Percentiles rank a stretch among this genome's conserved stretches.
phyloP scores from a whole-genome alignment of 2,888 invertebrate genomes.

The Volucella bombylans region DNA sequence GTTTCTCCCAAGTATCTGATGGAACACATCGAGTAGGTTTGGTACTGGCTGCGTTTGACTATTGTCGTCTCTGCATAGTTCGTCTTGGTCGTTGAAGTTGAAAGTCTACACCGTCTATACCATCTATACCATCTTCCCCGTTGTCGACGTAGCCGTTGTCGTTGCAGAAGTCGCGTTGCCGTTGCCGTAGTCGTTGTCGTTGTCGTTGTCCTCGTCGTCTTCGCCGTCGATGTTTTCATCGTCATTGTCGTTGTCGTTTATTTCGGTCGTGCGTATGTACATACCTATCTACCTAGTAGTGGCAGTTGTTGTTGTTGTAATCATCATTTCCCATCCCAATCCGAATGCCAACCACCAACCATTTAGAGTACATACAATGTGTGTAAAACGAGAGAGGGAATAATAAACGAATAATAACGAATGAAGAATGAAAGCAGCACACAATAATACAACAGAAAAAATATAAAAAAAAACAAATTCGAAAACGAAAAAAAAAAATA shows the following conservation, averaged over 20 bases:
- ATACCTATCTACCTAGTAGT: conserved; percentile 24
- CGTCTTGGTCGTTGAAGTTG: conserved; percentile 66
- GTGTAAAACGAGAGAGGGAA: conserved; percentile 72
- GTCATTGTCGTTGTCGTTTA: conserved; percentile 32
- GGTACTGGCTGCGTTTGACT: conserved; percentile 49
- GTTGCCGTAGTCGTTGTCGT: conserved; percentile 65
- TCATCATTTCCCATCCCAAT: conserved; percentile 49
- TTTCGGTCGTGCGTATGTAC: conserved; percentile 30
- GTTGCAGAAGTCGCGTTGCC: conserved; percentile 28
- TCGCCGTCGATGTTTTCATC: background rate
- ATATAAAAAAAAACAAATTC: conserved; percentile 16
- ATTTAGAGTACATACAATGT: conserved; percentile 49
- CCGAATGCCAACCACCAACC: conserved; percentile 50
- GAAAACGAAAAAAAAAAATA: conserved; percentile 20
- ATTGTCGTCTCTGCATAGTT: conserved; percentile 71
- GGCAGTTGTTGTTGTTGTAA: conserved; percentile 48
- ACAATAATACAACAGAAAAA: conserved; percentile 22
- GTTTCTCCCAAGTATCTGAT: conserved; percentile 47
- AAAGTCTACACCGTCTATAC: conserved; percentile 21
- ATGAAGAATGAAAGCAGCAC: conserved; percentile 47
- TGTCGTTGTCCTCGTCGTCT: conserved; percentile 54
- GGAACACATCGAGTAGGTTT: conserved; percentile 22
- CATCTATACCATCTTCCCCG: background rate
- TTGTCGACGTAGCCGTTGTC: conserved; percentile 24
- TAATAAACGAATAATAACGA: conserved; percentile 71